Evolutionary conservation across 2,113 vertebrate genomes (phyloP).

Genomic region (Baryphthengus martii): DNA sequence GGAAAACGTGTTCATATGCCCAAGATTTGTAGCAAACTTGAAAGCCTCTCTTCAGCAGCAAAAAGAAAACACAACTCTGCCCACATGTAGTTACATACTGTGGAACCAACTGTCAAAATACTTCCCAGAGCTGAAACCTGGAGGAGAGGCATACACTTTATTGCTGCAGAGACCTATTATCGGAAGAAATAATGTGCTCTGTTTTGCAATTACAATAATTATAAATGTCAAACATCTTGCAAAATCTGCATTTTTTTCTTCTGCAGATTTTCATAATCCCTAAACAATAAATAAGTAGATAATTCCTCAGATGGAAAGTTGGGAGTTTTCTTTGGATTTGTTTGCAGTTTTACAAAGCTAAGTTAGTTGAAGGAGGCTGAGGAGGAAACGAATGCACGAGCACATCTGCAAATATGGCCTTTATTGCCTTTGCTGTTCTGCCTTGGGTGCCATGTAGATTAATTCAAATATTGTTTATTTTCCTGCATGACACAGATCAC

Average conservation of each 20-base stretch:
- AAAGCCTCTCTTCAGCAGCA: neutral
- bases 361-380: neutral
- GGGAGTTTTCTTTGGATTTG: neutral
- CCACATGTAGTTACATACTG: neutral
- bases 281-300: neutral
- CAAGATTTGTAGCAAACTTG: neutral
- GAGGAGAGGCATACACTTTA: neutral
- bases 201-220: neutral
- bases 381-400: neutral
- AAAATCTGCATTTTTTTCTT: neutral
- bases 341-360: neutral
- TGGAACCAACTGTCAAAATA: conserved; percentile 39
- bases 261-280: neutral
- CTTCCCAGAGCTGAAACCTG: conserved; percentile 27
- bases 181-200: neutral
- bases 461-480: neutral
- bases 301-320: neutral
- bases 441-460: neutral
- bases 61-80: neutral
- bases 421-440: neutral
- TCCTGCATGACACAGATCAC: neutral
- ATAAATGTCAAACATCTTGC: neutral
- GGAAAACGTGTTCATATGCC: neutral
- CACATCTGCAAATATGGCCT: neutral
- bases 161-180: neutral